Percentiles rank a stretch among this genome's conserved stretches.
Evolutionary conservation across 2,888 invertebrate genomes (phyloP).

Genomic region (Alitta virens): DNA sequence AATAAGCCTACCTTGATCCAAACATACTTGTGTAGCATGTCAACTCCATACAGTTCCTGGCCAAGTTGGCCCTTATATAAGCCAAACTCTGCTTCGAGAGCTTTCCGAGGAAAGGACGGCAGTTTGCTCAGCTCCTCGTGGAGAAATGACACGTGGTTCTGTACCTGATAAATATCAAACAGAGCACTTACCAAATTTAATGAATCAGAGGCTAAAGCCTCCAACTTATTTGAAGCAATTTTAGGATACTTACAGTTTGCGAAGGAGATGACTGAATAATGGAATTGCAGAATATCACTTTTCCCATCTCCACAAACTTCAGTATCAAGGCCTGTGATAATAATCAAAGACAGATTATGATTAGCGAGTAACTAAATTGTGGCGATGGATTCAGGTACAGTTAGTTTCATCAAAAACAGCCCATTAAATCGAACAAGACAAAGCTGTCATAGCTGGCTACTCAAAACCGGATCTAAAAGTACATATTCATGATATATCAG

Average conservation of each 20-base stretch:
- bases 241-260: constrained; percentile 21
- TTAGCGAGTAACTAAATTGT: no score
- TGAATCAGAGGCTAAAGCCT: no score
- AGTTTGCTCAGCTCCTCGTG: constrained; percentile 98
- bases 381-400: no score
- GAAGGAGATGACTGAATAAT: constrained; percentile 46
- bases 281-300: constrained; percentile 62
- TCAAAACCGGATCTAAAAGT: no score
- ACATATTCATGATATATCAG: no score
- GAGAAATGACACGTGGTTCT: constrained; percentile 94
- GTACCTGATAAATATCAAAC: constrained; percentile 65
- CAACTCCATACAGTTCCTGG: constrained; percentile 85
- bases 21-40: constrained; percentile 97
- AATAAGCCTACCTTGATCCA: constrained; percentile 86
- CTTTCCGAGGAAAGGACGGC: constrained; percentile 96
- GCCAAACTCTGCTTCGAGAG: constrained; percentile 92
- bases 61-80: constrained; percentile 64
- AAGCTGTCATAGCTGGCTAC: no score
- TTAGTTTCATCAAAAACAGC: no score
- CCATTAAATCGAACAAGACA: no score
- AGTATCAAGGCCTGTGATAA: constrained; percentile 79
- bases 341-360: no score
- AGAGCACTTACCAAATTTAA: no score
- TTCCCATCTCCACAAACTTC: constrained; percentile 96
- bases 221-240: no score